Percentiles rank a stretch among this genome's conserved stretches.
Conservation (phyloP, 2,888 invertebrate species). For the Agrilus cyanescens region DNA sequence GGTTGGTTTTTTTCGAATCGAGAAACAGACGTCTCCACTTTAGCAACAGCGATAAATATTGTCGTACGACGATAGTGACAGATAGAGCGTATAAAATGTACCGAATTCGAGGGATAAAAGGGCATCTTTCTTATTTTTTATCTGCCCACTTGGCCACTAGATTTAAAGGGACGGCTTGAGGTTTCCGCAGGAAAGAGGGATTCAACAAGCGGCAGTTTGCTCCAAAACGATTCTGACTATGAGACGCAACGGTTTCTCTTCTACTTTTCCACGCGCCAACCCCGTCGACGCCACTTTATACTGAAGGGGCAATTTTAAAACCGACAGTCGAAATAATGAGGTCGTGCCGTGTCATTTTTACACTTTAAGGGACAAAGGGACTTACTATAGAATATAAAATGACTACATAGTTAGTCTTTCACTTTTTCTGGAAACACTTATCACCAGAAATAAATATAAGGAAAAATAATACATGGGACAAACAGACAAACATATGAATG, state of each 20-base stretch:
- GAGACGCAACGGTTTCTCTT: no score
- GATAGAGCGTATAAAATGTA: slow-evolving; percentile 29
- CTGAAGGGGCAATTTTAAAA: no score
- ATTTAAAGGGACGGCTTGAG: slow-evolving; percentile 25
- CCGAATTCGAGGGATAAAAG: slow-evolving; percentile 28
- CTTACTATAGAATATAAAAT: no score
- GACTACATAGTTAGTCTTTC: no score
- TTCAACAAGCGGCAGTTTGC: slow-evolving; percentile 12
- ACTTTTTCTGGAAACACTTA: no score
- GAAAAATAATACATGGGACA: no score
- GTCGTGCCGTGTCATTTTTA: neutral
- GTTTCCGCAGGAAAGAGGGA: slow-evolving; percentile 15
- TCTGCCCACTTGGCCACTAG: slow-evolving; percentile 29
- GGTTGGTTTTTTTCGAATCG: no score
- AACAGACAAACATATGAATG: no score
- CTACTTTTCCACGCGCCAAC: no score
- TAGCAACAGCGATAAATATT: slow-evolving; percentile 22
- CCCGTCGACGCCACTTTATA: no score
- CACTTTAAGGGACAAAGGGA: no score
- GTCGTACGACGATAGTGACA: slow-evolving; percentile 28
- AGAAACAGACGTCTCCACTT: slow-evolving; percentile 18
- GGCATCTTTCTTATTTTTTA: slow-evolving; percentile 27
- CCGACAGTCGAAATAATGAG: neutral
- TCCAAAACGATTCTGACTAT: neutral
- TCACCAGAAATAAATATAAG: no score